phyloP scores from a whole-genome alignment of 2,888 invertebrate genomes.

The Leptura quadrifasciata region DNA sequence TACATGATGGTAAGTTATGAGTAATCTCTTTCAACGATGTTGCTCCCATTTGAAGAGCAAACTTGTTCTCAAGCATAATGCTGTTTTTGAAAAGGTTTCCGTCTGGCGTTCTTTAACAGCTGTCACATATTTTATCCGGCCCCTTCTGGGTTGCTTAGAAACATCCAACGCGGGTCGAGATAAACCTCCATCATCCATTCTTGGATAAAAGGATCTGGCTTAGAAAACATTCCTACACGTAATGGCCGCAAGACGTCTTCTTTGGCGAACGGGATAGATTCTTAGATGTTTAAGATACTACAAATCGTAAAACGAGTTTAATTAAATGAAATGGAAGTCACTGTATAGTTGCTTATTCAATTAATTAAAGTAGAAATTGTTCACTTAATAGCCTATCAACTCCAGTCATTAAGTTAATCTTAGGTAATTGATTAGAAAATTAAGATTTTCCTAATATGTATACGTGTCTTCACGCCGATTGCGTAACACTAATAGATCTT shows the following conservation, averaged over 20 bases:
- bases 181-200: conserved; percentile 5
- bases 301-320: conserved; percentile 31
- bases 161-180: conserved; percentile 16
- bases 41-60: conserved; percentile 54
- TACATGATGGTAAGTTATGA: conserved; percentile 22
- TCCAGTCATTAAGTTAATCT: conserved; percentile 24
- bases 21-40: conserved; percentile 17
- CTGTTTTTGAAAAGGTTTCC: conserved; percentile 47
- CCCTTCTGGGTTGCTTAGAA: conserved; percentile 54
- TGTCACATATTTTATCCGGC: conserved; percentile 58
- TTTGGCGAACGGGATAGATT: conserved; percentile 7
- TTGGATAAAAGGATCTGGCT: conserved; percentile 1
- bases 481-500: background rate
- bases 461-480: background rate
- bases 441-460: conserved; percentile 22
- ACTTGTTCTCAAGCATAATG: conserved; percentile 47
- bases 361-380: conserved; percentile 29
- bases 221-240: background rate
- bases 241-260: conserved; percentile 17
- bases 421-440: conserved; percentile 29
- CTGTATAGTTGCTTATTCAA: conserved; percentile 21
- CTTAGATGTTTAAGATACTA: conserved; percentile 17
- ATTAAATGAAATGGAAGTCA: conserved; percentile 29
- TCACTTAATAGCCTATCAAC: conserved; percentile 27
- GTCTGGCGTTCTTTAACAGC: conserved; percentile 53